A percentile compares a stretch with the other conserved stretches of the same genome.
These are phyloP conservation scores for Aurelia aurita DNA, from an alignment of 30 jellyfish, hydroid and myxozoan species.

Conservation along the genomic window DNA sequence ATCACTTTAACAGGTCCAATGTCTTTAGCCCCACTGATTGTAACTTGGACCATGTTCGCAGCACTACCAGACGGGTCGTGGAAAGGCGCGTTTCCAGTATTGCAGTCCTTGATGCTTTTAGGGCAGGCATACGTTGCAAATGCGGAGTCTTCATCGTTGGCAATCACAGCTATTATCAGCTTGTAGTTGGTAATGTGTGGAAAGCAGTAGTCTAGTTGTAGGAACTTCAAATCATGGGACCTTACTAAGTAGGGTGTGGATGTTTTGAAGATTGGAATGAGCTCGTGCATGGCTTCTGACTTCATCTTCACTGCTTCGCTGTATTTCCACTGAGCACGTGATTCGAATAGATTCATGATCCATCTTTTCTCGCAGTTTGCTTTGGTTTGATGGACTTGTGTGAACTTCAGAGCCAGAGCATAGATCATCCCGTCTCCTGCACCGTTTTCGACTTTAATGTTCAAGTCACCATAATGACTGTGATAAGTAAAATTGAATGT, in stretches of 20 bases:
- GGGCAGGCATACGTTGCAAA: slow-evolving; percentile 81
- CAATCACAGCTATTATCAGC: slow-evolving; percentile 50
- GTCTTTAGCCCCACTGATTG: slow-evolving; percentile 42
- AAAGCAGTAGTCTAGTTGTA: slow-evolving; percentile 59
- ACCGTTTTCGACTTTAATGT: slow-evolving; percentile 37
- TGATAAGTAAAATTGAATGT: slow-evolving; percentile 44
- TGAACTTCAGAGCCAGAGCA: slow-evolving; percentile 51
- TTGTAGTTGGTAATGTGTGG: slow-evolving; percentile 27
- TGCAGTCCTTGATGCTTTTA: slow-evolving; percentile 16
- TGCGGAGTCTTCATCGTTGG: slow-evolving; percentile 56
- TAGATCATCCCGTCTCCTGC: slow-evolving; percentile 69
- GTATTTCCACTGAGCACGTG: slow-evolving; percentile 52
- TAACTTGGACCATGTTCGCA: slow-evolving; percentile 40
- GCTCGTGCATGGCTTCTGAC: slow-evolving; percentile 69
- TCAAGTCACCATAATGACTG: slow-evolving; percentile 52
- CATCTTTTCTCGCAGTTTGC: slow-evolving; percentile 52
- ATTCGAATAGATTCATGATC: slow-evolving; percentile 30
- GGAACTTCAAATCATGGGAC: slow-evolving; percentile 22
- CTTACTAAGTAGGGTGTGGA: slow-evolving; percentile 38
- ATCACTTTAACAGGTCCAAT: slow-evolving; percentile 65
- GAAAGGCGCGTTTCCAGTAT: slow-evolving; percentile 52
- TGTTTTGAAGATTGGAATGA: slow-evolving; percentile 53
- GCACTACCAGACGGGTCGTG: slow-evolving; percentile 73
- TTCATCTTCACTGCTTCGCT: neutral
- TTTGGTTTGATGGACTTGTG: neutral